phyloP scores from a whole-genome alignment of 1,140 invertebrate genomes.

The Whitmania pigra region DNA sequence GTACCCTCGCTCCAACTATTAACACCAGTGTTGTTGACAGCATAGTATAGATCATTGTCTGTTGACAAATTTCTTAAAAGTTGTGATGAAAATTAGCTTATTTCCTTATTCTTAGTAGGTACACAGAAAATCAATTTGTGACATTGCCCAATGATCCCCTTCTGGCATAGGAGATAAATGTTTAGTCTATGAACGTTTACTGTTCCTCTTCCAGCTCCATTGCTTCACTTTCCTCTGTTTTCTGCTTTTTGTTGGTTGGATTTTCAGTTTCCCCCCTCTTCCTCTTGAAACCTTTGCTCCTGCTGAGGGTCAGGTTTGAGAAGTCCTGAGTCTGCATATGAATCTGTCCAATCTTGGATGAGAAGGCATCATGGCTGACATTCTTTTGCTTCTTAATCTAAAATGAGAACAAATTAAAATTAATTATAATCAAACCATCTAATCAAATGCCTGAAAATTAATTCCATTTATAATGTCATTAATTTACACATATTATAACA shows the following conservation, averaged over 20 bases:
- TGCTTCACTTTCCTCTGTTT: background rate
- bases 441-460: background rate
- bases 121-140: too few species aligned
- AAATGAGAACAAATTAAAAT: conserved; percentile 28
- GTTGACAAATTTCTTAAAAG: too few species aligned
- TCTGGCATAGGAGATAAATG: too few species aligned
- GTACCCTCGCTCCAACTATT: too few species aligned
- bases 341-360: conserved; percentile 74
- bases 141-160: too few species aligned
- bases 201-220: background rate
- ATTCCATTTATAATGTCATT: background rate
- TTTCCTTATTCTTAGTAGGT: too few species aligned
- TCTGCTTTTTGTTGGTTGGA: background rate
- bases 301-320: conserved; percentile 70
- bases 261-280: conserved; percentile 17
- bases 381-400: conserved; percentile 78
- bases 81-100: too few species aligned
- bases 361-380: conserved; percentile 68
- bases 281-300: conserved; percentile 70
- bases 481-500: background rate
- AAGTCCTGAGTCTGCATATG: conserved; percentile 84
- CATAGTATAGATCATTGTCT: too few species aligned
- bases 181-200: too few species aligned
- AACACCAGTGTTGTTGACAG: too few species aligned
- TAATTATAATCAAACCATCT: background rate